Evolutionary conservation across 2,888 invertebrate species (phyloP).

Genomic region (Heliothis peltigera): DNA sequence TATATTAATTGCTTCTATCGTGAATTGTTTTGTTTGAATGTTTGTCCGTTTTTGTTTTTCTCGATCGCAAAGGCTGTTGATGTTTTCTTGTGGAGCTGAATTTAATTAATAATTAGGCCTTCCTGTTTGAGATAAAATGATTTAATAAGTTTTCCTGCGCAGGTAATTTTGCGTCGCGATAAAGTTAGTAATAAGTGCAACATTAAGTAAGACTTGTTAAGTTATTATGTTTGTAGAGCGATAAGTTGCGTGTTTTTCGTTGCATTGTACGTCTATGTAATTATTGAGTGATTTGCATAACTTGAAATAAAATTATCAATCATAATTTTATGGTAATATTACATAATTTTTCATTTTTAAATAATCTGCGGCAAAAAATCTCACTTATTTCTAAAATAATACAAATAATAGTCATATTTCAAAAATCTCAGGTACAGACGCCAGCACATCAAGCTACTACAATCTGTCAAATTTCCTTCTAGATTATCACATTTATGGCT

Average conservation of each 20-base stretch:
- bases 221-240: neutral
- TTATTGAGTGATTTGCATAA: neutral
- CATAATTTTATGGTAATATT: neutral
- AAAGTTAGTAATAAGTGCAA: conserved; percentile 15
- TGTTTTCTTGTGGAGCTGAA: conserved; percentile 20
- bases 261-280: neutral
- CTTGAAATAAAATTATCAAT: neutral
- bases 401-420: too few species aligned
- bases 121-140: conserved; percentile 27
- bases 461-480: too few species aligned
- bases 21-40: conserved; percentile 67
- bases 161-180: neutral
- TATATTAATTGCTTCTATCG: conserved; percentile 78
- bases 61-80: conserved; percentile 33
- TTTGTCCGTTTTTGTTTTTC: conserved; percentile 56
- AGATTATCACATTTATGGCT: too few species aligned
- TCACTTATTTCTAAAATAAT: too few species aligned
- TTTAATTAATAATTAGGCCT: conserved; percentile 46
- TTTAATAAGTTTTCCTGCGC: conserved; percentile 22
- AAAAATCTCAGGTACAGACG: too few species aligned
- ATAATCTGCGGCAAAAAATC: too few species aligned
- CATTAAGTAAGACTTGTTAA: conserved; percentile 19
- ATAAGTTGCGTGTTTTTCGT: conserved; percentile 3
- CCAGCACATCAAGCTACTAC: too few species aligned
- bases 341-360: too few species aligned